These are phyloP conservation scores for Ruditapes philippinarum DNA, from an alignment of 1,140 invertebrate genomes.

Conservation along the genomic window DNA sequence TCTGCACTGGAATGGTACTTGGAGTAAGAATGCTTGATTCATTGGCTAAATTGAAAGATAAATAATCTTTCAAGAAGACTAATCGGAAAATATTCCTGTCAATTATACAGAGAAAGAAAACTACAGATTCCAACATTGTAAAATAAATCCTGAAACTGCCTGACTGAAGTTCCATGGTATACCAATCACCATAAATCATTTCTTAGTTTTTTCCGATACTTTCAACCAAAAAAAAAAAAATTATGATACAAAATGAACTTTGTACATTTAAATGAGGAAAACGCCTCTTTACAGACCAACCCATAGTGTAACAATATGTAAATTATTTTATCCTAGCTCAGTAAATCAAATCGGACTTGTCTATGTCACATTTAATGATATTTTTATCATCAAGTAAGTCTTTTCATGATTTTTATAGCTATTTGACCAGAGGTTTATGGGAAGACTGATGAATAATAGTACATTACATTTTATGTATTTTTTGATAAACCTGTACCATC, in stretches of 20 bases:
- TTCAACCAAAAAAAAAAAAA: background rate
- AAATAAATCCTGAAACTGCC: background rate
- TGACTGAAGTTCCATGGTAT: background rate
- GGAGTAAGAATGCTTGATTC: background rate
- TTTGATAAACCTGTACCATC: background rate
- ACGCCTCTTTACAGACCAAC: background rate
- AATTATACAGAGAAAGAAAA: conserved; percentile 3
- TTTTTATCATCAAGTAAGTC: conserved; percentile 40
- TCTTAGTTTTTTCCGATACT: conserved; percentile 31
- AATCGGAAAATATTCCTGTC: background rate
- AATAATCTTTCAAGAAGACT: conserved; percentile 7
- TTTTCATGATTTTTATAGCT: conserved; percentile 49
- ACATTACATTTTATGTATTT: background rate
- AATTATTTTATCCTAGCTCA: conserved; percentile 24
- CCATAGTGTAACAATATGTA: conserved; percentile 48
- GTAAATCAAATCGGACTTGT: conserved; percentile 31
- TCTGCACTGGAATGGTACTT: background rate
- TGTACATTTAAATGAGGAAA: conserved; percentile 33
- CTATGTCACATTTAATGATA: conserved; percentile 46
- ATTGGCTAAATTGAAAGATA: conserved; percentile 36
- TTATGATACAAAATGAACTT: no score
- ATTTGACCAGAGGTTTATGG: conserved; percentile 55
- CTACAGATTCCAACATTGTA: background rate
- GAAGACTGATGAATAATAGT: background rate
- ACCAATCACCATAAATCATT: conserved; percentile 48